Base-by-base conservation (phyloP, 2,888 invertebrate species). In the Pherbina coryleti region DNA sequence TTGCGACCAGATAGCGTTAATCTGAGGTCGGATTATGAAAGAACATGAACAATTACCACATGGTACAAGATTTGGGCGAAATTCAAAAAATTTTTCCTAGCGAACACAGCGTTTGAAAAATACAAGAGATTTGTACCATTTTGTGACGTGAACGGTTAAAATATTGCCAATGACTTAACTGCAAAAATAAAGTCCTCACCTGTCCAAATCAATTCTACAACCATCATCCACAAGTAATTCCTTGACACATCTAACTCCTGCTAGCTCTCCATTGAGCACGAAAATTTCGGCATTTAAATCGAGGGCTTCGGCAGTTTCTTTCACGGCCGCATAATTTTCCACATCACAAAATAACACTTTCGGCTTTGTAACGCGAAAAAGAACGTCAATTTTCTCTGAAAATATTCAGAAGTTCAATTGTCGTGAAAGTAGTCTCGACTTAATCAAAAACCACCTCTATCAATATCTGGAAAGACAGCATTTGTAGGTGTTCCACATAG, bases 281-380 rank as follows among this genome's bases (percentile, higher is more conserved):
- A 82, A 86, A 25, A 89, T 84, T 5, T 77, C 75, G 1, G 83
- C 82, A 3, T 83, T 82, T 3, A 84, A 82, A 2, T 77, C 64
- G 60, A 89, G 37, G 49, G 84, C 83, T 2, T 79, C 49, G 4
- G 84, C 82, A 3, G 84, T 85, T 0, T 80, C 80, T 11, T 79
- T 77, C 0, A 88, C 82, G 5, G 78, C 83, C n/a, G 79, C 55
- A 78, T 86, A 87, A 78, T 83, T 83, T 25, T 84, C 84, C 49
- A 82, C 82, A 82, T 89, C 88, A 78, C 89, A 89, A 70, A 89
- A 87, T 17, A 89, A 81, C 0, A 88, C 71, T 79, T 85, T 86
- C 0, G 89, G 89, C 28, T 82, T 84, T 1, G 89, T 87, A n/a
- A 85, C 82, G 4, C 83, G 83, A 31, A 84, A 87, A 81, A 88